Evolutionary conservation across 2,888 invertebrate genomes (phyloP), one percentile per base, ranked within the genome.

Genomic region (Dendrolimus pini): DNA sequence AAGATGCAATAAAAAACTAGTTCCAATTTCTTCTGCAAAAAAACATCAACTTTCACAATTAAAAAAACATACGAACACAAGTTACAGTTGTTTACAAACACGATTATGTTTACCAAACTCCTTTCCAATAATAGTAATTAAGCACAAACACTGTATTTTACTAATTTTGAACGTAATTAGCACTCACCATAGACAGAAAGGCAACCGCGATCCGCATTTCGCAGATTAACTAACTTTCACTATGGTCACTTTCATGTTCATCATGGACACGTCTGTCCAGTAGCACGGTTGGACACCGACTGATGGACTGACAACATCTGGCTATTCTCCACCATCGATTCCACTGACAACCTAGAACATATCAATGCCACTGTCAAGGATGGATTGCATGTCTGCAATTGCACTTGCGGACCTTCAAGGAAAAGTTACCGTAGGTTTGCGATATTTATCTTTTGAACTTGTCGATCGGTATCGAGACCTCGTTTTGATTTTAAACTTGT

Each of bases 131-230:
- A 47, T 9, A 47, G 47, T 10, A 47, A 47, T 47, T 10, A 47
- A 47, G 9, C 47, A 9, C 47, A 47, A 47, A 47, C 47, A 47
- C 47, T 47, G 12, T 47, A 30, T 30, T 30, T 30, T 30, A 30
- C 30, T 30, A 47, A 47, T 47, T 47, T 47, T 47, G 9, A 9
- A 10, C 12, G 47, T 47, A 47, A 47, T 47, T 9, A 79, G 75
- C 87, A 90, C 90, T 90, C 90, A 90, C 90, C 90, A 89, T 86
- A 87, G 89, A 83, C 83, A 90, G 82, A 81, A 88, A 83, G 82
- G 82, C 85, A 83, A 88, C 83, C 79, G 85, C 84, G 78, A 83
- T 77, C 82, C 85, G 85, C 88, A 88, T 88, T 83, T 85, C 85
- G 79, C 77, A 73, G 75, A 73, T 82, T 88, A 87, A 78, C 82